Conservation (phyloP, 2,113 vertebrate genomes). For the Megaleporinus macrocephalus region DNA sequence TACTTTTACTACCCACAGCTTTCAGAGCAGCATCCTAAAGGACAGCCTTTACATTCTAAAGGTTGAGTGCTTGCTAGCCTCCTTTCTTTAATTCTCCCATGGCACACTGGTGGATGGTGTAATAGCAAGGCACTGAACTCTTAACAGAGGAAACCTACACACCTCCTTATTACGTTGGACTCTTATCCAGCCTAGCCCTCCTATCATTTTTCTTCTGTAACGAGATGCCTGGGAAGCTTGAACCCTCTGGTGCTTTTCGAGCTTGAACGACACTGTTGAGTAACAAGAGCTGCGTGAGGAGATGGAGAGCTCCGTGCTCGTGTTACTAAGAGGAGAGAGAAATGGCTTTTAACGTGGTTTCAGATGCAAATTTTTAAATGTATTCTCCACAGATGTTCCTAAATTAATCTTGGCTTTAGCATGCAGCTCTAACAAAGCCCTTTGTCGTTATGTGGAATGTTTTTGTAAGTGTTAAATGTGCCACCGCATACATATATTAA, state of each 20-base stretch:
- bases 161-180: background rate
- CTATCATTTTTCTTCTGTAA: slow-evolving; percentile 1
- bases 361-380: too few species aligned
- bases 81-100: too few species aligned
- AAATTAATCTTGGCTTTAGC: too few species aligned
- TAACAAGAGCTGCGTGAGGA: background rate
- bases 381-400: too few species aligned
- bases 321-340: background rate
- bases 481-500: too few species aligned
- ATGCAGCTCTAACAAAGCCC: too few species aligned
- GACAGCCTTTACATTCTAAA: slow-evolving; percentile 4
- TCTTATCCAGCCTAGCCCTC: background rate
- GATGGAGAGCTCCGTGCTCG: background rate
- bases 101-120: background rate
- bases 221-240: background rate
- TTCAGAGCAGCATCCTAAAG: background rate
- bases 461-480: too few species aligned
- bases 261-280: background rate
- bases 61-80: background rate
- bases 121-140: background rate
- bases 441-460: too few species aligned
- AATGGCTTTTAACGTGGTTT: background rate
- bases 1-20: background rate
- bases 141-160: background rate
- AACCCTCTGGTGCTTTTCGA: background rate